These are phyloP conservation scores for Sarotherodon lohbergeri DNA, from an alignment of 2,113 vertebrate species.

Conservation along the genomic window DNA sequence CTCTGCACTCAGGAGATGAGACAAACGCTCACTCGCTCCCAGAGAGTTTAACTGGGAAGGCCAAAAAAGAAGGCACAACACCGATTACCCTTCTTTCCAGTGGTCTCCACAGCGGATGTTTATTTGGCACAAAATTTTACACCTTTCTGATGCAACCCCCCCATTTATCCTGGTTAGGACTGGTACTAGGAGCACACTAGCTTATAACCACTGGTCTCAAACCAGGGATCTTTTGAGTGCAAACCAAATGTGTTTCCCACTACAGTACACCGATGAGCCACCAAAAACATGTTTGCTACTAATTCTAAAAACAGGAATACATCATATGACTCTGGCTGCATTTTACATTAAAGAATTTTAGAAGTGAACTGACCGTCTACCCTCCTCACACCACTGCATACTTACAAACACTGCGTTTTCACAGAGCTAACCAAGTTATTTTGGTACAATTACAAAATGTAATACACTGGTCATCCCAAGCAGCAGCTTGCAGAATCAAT, in stretches of 20 bases:
- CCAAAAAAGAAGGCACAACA: background rate
- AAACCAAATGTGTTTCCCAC: background rate
- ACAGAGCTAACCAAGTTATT: background rate
- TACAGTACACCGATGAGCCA: background rate
- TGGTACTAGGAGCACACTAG: background rate
- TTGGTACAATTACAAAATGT: too few relatives aligned
- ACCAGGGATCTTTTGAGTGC: background rate
- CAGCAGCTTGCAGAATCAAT: background rate
- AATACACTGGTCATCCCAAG: background rate
- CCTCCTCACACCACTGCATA: background rate
- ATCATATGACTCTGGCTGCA: background rate
- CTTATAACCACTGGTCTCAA: background rate
- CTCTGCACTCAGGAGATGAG: conserved; percentile 80
- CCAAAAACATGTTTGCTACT: background rate
- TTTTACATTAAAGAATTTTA: background rate
- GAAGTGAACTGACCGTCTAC: background rate
- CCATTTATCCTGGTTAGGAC: background rate
- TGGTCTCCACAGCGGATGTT: background rate
- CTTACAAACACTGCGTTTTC: background rate
- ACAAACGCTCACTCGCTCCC: conserved; percentile 78
- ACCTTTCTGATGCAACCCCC: background rate
- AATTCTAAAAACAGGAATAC: background rate
- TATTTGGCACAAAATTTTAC: background rate
- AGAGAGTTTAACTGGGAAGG: conserved; percentile 72
- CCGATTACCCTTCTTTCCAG: background rate